phyloP scores from a whole-genome alignment of 2,797 vertebrate species.

The Fringilla coelebs region DNA sequence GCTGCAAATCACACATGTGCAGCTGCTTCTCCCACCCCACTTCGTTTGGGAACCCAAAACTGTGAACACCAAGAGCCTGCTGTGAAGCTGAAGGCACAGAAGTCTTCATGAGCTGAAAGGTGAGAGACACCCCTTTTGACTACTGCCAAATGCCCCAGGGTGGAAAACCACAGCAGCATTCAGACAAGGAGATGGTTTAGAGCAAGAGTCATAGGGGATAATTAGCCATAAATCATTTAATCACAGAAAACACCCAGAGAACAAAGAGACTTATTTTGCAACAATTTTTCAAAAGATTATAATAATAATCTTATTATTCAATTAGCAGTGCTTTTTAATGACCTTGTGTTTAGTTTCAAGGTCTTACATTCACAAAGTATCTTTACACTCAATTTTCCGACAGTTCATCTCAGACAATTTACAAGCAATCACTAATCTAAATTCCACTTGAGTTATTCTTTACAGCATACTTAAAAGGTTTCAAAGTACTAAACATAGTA shows the following conservation, averaged over 20 bases:
- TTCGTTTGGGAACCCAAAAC: not conserved
- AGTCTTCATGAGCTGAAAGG: not conserved
- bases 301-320: not conserved
- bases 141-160: not conserved
- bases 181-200: not conserved
- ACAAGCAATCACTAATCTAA: not conserved
- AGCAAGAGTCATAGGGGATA: not conserved
- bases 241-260: not conserved
- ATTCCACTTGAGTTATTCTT: slow-evolving; percentile 8
- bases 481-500: not conserved
- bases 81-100: slow-evolving; percentile 8
- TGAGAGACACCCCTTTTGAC: not conserved
- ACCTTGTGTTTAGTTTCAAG: not conserved
- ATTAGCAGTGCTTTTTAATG: not conserved
- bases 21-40: not conserved
- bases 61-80: not conserved
- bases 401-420: not conserved
- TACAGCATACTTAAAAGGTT: not conserved
- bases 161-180: not conserved
- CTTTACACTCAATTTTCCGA: not conserved
- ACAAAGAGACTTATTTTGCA: not conserved
- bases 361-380: not conserved
- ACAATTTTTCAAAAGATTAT: not conserved
- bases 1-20: not conserved
- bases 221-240: not conserved